Base-by-base conservation (phyloP, 2,888 invertebrate species). In the Melinaea marsaeus region DNA sequence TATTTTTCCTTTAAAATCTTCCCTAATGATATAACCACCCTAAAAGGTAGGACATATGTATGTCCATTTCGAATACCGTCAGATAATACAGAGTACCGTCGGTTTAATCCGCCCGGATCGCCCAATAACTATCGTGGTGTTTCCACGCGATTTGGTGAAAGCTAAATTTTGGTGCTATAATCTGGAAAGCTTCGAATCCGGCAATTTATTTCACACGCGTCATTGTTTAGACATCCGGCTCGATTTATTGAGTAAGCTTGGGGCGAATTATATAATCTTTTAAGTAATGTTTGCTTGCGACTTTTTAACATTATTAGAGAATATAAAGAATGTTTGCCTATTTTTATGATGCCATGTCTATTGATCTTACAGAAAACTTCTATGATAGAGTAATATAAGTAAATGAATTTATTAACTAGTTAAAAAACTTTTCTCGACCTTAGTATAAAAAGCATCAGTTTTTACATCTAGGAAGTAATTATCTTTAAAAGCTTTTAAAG, bases 401-500 rank as follows among this genome's bases (percentile, higher is more conserved):
- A 65, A 67, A 61, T 62, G 62, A 68, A 65, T 69, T 69, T 70
- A 68, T 76, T 76, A 75, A 64, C 58, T 66, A 75, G 71, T 75
- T 75, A 72, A 56, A 61, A 74, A 74, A 72, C 73, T 76, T 73
- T 55, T 57, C 73, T 72, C 67, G 71, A 58, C 55, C 57, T 66
- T 55, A 70, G 71, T 75, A 75, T 78, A 79, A 79, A 81, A 78
- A 75, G 69, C 73, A 66, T 70, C 73, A 74, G 78, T 80, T 83
- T 81, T 83, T 80, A 82, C 77, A 80, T 81, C 83, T 81, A 79
- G 81, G 80, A 83, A 81, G 82, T 81, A 83, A 84, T 85, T 84
- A 84, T 83, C 81, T 80, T 74, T 78, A 22, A 22, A 22, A 22
- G 22, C 22, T 22, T 82, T 76, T 78, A 75, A 77, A 75, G 72